Evolutionary conservation across 2,113 vertebrate species (phyloP).

Genomic region (Cygnus buccinator): DNA sequence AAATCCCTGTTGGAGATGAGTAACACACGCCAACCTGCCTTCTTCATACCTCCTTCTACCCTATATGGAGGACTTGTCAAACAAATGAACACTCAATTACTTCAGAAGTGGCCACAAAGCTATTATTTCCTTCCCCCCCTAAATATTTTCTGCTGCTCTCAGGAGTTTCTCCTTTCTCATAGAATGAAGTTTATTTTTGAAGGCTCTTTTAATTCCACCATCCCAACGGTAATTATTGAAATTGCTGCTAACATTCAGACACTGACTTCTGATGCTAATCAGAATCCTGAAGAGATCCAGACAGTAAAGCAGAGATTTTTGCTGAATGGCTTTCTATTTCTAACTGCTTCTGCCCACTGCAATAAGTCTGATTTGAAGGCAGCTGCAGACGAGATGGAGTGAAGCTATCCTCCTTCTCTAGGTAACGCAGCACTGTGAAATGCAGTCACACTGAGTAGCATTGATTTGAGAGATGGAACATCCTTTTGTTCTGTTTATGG

Average conservation of each 20-base stretch:
- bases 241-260: background rate
- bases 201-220: background rate
- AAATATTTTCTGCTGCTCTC: background rate
- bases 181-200: background rate
- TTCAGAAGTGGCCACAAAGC: background rate
- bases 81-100: background rate
- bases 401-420: background rate
- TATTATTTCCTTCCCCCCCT: background rate
- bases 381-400: background rate
- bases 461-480: background rate
- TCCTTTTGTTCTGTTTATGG: background rate
- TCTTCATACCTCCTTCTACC: background rate
- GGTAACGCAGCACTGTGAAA: background rate
- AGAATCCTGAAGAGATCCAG: background rate
- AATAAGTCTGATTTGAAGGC: background rate
- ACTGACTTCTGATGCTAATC: background rate
- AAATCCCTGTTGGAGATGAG: background rate
- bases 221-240: background rate
- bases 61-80: background rate
- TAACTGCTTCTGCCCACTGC: background rate
- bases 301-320: background rate
- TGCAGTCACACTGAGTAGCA: fast-evolving
- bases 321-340: background rate
- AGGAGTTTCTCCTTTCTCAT: background rate
- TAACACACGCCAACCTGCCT: background rate